Base-by-base conservation (phyloP, 2,888 invertebrate genomes). In the Epistrophe eligans region DNA sequence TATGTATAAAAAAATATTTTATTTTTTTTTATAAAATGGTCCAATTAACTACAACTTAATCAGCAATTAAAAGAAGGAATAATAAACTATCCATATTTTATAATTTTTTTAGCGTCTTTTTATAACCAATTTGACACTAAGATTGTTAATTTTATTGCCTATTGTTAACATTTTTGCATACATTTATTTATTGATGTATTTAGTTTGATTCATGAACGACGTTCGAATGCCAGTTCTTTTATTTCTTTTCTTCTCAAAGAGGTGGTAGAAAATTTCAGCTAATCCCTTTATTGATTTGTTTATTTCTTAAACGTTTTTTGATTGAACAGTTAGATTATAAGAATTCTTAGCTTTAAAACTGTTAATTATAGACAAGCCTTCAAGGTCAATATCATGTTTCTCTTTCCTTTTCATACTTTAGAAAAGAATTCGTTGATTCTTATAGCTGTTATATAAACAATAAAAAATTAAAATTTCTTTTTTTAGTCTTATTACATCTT, bases 251-350 rank as follows among this genome's bases (percentile, higher is more conserved):
- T 38, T 11, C 13, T 11, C 17, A 32, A 32, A 32, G 32, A 32
- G 32, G 7, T 7, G 32, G 6, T 32, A 7, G 32, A 32, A 6
- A 6, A 1, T 35, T 35, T 35, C 7, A 9, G 3, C 11, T 60
- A 19, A 60, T 38, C 19, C 13, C 7, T 35, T 60, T 11, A 60
- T 60, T 60, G 7, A 32, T 35, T 35, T 19, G 3, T 11, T 60
- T 38, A 1, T 60, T 38, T 38, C 38, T 6, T 17, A 6, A 4
- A 10, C 1, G 4, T 2, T 0, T 38, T 38, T 60, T 19, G n/a
- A 13, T 38, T 17, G 19, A 60, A 60, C 58, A 38, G 58, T 60
- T 60, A 60, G 17, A n/a, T 57, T 32, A n/a, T n/a, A 8, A 32
- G 0, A 28, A 32, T 57, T 28, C n/a, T n/a, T 9, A 57, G 15